Conservation (phyloP, 53 echinoderm and acorn worm species). For the Holothuria leucospilota region DNA sequence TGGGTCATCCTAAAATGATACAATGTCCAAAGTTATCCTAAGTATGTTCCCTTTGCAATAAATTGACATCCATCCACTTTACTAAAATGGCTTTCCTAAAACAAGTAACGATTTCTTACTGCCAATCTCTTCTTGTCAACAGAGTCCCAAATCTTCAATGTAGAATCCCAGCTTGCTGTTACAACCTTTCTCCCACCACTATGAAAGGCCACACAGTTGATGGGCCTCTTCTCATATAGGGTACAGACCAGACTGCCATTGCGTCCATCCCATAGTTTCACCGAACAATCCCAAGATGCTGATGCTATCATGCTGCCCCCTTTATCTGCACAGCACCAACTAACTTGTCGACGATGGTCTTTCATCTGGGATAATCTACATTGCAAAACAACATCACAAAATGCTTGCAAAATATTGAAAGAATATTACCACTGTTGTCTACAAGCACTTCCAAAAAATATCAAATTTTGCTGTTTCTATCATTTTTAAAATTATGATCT, state of each 20-base stretch:
- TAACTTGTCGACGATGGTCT: slow-evolving; percentile 83
- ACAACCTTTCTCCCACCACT: slow-evolving; percentile 88
- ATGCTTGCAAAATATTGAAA: too few species aligned
- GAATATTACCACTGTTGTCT: too few species aligned
- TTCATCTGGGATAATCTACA: slow-evolving; percentile 79
- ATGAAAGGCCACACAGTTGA: slow-evolving; percentile 96
- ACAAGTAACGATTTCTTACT: slow-evolving; percentile 65
- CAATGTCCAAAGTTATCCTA: too few species aligned
- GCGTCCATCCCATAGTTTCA: slow-evolving; percentile 88
- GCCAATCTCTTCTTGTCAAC: slow-evolving; percentile 90
- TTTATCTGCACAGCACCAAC: slow-evolving; percentile 71
- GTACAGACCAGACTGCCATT: slow-evolving; percentile 57
- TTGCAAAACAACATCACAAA: background rate
- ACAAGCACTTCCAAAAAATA: too few species aligned
- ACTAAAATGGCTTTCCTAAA: too few species aligned
- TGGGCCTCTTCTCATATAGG: slow-evolving; percentile 73
- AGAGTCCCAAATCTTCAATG: slow-evolving; percentile 90
- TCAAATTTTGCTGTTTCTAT: too few species aligned
- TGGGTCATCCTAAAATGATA: too few species aligned
- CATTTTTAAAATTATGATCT: too few species aligned
- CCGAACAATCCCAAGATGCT: slow-evolving; percentile 88
- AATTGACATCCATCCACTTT: too few species aligned
- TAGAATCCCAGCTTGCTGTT: slow-evolving; percentile 89
- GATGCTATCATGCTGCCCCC: slow-evolving; percentile 76
- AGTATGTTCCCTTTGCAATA: too few species aligned